A percentile compares a stretch with the other conserved stretches of the same genome.
Evolutionary conservation across 2,888 invertebrate genomes (phyloP).

Genomic region (Oligia fasciuncula): DNA sequence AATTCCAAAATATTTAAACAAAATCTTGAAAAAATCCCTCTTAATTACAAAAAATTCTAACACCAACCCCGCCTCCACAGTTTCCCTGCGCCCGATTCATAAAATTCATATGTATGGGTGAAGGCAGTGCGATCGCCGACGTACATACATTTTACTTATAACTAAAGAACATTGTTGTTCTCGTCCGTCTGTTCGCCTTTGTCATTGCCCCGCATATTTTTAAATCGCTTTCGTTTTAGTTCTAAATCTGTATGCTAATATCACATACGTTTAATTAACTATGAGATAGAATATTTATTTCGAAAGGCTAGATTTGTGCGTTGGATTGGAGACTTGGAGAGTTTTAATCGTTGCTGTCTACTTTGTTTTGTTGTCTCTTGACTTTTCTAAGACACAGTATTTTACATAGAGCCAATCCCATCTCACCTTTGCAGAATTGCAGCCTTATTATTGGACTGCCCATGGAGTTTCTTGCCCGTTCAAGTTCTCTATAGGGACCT

Average conservation of each 20-base stretch:
- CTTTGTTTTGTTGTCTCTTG: background rate
- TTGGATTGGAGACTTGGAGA: background rate
- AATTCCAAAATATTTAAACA: background rate
- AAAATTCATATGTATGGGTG: slow-evolving; percentile 88
- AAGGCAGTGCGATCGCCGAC: slow-evolving; percentile 81
- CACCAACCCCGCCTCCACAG: slow-evolving; percentile 71
- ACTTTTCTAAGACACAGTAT: background rate
- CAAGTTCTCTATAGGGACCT: background rate
- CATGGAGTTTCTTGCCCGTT: background rate
- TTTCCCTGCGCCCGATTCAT: slow-evolving; percentile 78
- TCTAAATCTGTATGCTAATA: slow-evolving; percentile 60
- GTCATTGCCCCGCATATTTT: slow-evolving; percentile 66
- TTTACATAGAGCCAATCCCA: background rate
- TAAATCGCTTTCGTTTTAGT: slow-evolving; percentile 53
- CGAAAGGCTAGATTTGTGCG: background rate
- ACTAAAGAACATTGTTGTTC: slow-evolving; percentile 82
- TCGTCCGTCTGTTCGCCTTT: slow-evolving; percentile 64
- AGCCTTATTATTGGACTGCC: background rate
- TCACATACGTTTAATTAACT: slow-evolving; percentile 58
- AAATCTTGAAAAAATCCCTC: background rate
- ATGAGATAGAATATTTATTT: slow-evolving; percentile 26
- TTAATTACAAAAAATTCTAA: slow-evolving; percentile 17
- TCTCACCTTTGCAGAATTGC: too few relatives aligned
- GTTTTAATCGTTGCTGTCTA: background rate
- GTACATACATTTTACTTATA: slow-evolving; percentile 85